These are phyloP conservation scores for Nezara viridula DNA, from an alignment of 2,888 invertebrate species.

Conservation along the genomic window DNA sequence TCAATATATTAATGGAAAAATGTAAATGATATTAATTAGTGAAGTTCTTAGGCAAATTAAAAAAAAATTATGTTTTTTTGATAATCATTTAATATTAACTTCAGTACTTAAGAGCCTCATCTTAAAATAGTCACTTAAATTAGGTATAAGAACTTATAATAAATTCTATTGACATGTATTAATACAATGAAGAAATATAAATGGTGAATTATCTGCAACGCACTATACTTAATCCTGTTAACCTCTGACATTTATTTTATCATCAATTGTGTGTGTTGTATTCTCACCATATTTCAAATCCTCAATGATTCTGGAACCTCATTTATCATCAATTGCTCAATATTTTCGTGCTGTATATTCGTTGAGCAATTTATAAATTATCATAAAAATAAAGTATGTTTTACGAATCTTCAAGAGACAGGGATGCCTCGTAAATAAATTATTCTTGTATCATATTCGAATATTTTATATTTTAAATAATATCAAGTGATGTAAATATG, in stretches of 20 bases:
- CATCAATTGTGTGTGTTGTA: neutral
- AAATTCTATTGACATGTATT: neutral
- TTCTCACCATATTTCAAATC: neutral
- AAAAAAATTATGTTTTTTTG: neutral
- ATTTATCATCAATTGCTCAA: conserved; percentile 51
- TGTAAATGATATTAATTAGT: neutral
- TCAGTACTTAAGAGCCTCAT: neutral
- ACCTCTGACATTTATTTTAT: neutral
- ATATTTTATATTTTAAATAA: conserved; percentile 64
- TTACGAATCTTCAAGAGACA: conserved; percentile 58
- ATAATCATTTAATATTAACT: neutral
- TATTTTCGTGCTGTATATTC: conserved; percentile 52
- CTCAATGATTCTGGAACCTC: neutral
- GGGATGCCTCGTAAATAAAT: conserved; percentile 61
- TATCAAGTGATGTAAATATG: conserved; percentile 57
- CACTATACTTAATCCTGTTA: neutral
- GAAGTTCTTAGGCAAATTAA: no score
- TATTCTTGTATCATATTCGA: conserved; percentile 64
- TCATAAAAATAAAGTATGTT: conserved; percentile 53
- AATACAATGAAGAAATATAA: neutral
- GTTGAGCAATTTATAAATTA: conserved; percentile 49
- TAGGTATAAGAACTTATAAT: neutral
- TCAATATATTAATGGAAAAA: neutral
- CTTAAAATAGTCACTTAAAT: neutral
- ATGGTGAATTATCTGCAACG: neutral